Conservation (phyloP, 2,888 invertebrate genomes). For the Dolichopus griseipennis region DNA sequence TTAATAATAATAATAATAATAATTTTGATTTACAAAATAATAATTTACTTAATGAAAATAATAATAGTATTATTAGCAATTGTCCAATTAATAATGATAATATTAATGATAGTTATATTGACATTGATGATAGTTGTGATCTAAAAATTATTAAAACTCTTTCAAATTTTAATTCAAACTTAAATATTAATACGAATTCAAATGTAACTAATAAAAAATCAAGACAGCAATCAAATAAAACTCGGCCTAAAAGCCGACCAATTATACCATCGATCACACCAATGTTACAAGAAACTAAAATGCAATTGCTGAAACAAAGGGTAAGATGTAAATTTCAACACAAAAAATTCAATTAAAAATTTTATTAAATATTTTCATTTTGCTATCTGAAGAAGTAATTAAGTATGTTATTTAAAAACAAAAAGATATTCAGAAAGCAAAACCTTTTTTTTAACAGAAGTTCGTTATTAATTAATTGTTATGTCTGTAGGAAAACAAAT, state of each 20-base stretch:
- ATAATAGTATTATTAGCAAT: background rate
- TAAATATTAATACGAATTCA: background rate
- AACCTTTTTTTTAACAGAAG: too few relatives aligned
- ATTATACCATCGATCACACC: conserved; percentile 28
- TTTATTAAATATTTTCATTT: too few relatives aligned
- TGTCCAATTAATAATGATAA: background rate
- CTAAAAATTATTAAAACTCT: background rate
- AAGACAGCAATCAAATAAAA: background rate
- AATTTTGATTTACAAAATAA: background rate
- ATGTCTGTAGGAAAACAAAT: too few relatives aligned
- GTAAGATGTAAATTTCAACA: conserved; percentile 50
- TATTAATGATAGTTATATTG: background rate
- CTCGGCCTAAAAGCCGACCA: conserved; percentile 20
- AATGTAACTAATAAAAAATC: background rate
- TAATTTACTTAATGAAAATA: background rate
- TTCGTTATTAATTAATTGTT: too few relatives aligned
- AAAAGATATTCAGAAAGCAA: too few relatives aligned
- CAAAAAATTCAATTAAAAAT: background rate
- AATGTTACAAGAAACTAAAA: conserved; percentile 47
- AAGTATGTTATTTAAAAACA: too few relatives aligned
- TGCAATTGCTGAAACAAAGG: conserved; percentile 73
- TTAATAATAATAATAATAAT: conserved; percentile 4
- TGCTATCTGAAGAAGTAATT: too few relatives aligned
- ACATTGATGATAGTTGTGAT: background rate
- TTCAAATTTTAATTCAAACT: background rate